Evolutionary conservation across 2,888 invertebrate species (phyloP).

Genomic region (Apocheima hispidaria): DNA sequence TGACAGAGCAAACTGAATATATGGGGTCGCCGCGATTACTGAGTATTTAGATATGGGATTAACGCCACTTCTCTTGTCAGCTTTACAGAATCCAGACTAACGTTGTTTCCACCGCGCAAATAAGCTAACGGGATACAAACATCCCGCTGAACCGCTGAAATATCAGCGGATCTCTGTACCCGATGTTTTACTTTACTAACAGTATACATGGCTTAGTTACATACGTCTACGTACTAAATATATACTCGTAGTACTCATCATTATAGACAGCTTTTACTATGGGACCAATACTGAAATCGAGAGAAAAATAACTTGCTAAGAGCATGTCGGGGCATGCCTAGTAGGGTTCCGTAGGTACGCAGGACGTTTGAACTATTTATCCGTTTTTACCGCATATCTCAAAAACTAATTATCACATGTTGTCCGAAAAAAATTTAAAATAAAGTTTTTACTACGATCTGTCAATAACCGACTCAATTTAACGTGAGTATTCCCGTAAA

Average conservation of each 20-base stretch:
- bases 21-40: slow-evolving; percentile 56
- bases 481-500: no score
- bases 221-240: background rate
- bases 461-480: no score
- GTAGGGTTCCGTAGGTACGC: no score
- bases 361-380: no score
- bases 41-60: slow-evolving; percentile 73
- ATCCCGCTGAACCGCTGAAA: slow-evolving; percentile 17
- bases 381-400: no score
- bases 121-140: slow-evolving; percentile 52
- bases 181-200: background rate
- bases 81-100: slow-evolving; percentile 67
- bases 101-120: slow-evolving; percentile 62
- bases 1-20: slow-evolving; percentile 31
- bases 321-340: no score
- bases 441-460: no score
- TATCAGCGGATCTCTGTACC: background rate
- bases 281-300: no score
- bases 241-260: no score
- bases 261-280: background rate
- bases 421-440: no score
- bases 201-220: background rate
- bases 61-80: slow-evolving; percentile 74
- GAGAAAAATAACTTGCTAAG: no score
- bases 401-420: no score